These are phyloP conservation scores for Delphinapterus leucas DNA, from an alignment of 2,113 vertebrate species.

Conservation along the genomic window DNA sequence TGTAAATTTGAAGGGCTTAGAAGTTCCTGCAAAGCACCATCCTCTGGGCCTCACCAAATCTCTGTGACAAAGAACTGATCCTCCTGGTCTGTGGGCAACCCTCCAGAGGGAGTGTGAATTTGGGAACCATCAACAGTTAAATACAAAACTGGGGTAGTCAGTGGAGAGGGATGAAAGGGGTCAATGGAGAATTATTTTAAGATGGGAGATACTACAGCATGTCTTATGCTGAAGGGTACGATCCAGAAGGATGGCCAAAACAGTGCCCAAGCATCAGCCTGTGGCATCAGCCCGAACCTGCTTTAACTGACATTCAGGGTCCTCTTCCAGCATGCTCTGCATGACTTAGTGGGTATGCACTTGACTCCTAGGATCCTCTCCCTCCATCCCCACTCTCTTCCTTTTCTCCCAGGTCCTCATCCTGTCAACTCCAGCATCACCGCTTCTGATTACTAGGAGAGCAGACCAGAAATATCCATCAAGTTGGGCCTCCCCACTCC, in stretches of 20 bases:
- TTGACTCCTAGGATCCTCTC: background rate
- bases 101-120: background rate
- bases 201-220: too few relatives aligned
- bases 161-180: background rate
- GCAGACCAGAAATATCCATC: background rate
- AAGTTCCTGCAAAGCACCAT: background rate
- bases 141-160: background rate
- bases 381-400: background rate
- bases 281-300: background rate
- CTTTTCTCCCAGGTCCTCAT: background rate
- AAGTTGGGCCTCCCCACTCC: background rate
- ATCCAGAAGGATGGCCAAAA: background rate
- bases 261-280: background rate
- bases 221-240: background rate
- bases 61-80: background rate
- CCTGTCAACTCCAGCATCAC: background rate
- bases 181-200: background rate
- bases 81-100: background rate
- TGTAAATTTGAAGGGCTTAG: background rate
- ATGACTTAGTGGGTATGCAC: background rate
- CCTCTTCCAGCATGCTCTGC: background rate
- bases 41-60: background rate
- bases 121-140: background rate
- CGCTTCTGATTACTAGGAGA: background rate
- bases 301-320: background rate